These are phyloP conservation scores for Helicolenus hilgendorfi DNA, from an alignment of 2,797 vertebrate species.

Conservation along the genomic window DNA sequence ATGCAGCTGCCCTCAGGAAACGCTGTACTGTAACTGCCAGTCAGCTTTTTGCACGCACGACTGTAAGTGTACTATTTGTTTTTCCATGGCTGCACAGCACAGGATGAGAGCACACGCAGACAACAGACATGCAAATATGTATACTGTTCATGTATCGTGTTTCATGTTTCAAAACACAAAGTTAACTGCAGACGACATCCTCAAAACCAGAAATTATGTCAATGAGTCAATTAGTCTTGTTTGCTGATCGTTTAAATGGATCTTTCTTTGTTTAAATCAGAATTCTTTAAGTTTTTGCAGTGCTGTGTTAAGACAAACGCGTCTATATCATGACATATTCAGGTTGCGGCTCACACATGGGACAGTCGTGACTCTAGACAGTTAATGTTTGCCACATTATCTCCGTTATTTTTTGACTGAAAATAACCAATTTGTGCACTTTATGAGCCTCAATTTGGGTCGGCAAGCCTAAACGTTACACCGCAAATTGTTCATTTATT, in stretches of 20 bases:
- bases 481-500: background rate
- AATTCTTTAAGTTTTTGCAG: background rate
- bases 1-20: conserved; percentile 73
- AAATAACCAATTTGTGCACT: background rate
- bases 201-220: background rate
- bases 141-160: background rate
- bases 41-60: conserved; percentile 46
- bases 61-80: conserved; percentile 53
- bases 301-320: background rate
- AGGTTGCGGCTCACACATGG: background rate
- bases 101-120: background rate
- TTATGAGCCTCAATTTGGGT: background rate
- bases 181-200: background rate
- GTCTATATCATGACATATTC: background rate
- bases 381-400: background rate
- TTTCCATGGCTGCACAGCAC: conserved; percentile 54
- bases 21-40: conserved; percentile 50
- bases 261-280: background rate
- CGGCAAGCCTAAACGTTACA: background rate
- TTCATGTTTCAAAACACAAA: background rate
- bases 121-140: background rate
- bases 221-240: background rate
- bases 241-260: background rate
- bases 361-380: background rate
- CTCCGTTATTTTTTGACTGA: background rate